phyloP scores from a whole-genome alignment of 2,888 invertebrate species.

The Eumacrocentrus americanus region DNA sequence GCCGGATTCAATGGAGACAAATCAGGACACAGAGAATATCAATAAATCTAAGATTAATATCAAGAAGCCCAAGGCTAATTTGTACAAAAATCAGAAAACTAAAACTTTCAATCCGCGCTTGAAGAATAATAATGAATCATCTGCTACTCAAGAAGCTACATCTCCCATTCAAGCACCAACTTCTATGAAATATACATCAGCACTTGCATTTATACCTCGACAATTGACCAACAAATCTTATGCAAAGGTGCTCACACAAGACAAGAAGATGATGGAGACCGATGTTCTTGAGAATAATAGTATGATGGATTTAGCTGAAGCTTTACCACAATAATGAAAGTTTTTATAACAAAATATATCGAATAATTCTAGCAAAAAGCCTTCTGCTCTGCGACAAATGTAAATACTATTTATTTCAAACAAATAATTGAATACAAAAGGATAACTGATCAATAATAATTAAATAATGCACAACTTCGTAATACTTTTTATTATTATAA shows the following conservation, averaged over 20 bases:
- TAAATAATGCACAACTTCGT: conserved; percentile 16
- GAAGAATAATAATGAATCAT: background rate
- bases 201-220: conserved; percentile 51
- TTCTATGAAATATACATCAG: conserved; percentile 27
- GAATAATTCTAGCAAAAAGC: too few relatives aligned
- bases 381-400: too few relatives aligned
- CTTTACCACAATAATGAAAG: conserved; percentile 55
- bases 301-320: conserved; percentile 63
- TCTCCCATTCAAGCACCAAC: background rate
- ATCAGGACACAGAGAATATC: conserved; percentile 31
- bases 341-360: conserved; percentile 1
- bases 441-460: too few relatives aligned
- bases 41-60: too few relatives aligned
- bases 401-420: background rate
- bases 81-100: conserved; percentile 46
- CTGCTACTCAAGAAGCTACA: background rate
- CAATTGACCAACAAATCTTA: conserved; percentile 50
- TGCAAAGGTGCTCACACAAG: conserved; percentile 45
- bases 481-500: conserved; percentile 38
- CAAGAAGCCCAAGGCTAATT: conserved; percentile 20
- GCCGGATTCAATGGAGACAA: conserved; percentile 17
- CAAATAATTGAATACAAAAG: conserved; percentile 2
- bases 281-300: conserved; percentile 47
- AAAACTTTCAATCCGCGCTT: conserved; percentile 42
- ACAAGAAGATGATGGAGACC: conserved; percentile 39